Percentiles rank a stretch among this genome's conserved stretches.
Conservation (phyloP, 2,888 invertebrate species). For the Mimumesa dahlbomi region DNA sequence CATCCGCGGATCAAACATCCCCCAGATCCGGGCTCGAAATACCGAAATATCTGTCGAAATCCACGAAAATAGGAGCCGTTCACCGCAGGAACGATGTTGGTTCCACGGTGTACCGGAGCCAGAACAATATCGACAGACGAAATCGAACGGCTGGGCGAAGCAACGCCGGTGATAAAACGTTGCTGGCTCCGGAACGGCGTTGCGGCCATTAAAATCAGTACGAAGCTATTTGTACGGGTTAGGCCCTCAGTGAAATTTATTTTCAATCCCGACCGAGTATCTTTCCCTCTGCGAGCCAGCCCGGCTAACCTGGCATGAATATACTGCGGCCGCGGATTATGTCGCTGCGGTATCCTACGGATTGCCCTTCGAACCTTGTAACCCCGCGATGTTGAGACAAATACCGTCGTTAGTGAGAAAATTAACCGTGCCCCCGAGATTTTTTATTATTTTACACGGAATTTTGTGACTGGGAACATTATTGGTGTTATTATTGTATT, state of each 20-base stretch:
- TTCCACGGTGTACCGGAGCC: conserved; percentile 19
- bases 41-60: conserved; percentile 13
- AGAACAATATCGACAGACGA: conserved; percentile 61
- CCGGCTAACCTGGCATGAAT: conserved; percentile 59
- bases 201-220: conserved; percentile 62
- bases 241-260: conserved; percentile 69
- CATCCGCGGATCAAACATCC: neutral
- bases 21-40: neutral
- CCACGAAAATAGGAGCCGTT: too few species aligned
- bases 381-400: conserved; percentile 64
- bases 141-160: conserved; percentile 58
- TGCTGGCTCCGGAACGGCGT: conserved; percentile 39
- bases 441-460: too few species aligned
- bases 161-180: conserved; percentile 64
- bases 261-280: conserved; percentile 68
- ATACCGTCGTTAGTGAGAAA: conserved; percentile 62
- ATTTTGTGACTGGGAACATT: too few species aligned
- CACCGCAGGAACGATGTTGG: conserved; percentile 20
- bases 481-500: too few species aligned
- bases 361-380: conserved; percentile 51
- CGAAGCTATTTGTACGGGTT: conserved; percentile 69
- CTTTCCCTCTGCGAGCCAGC: conserved; percentile 54
- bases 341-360: conserved; percentile 36
- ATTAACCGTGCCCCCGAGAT: too few species aligned
- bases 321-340: conserved; percentile 52